Percentiles rank a stretch among this genome's conserved stretches.
These are phyloP conservation scores for Nematostella vectensis DNA, from an alignment of 92 coral and sea anemone species.

Conservation along the genomic window DNA sequence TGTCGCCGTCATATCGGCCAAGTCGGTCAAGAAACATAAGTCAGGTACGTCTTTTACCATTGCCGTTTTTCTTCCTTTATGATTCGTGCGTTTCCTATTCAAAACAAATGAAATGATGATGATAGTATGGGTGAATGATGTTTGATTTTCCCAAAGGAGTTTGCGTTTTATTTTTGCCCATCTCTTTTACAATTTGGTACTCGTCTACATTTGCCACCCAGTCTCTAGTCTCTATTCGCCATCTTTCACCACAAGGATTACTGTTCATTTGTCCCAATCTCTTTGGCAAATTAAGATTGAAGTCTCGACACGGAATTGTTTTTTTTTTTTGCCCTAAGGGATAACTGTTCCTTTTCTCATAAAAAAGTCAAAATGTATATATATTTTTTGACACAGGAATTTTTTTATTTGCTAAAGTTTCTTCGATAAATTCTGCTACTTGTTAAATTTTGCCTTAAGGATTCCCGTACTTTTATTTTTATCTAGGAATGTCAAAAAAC, in stretches of 20 bases:
- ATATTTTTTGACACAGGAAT: too few relatives aligned
- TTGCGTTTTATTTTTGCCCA: neutral
- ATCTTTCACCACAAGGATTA: too few relatives aligned
- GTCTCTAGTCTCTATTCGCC: too few relatives aligned
- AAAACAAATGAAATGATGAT: neutral
- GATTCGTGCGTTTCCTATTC: neutral
- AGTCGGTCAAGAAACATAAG: conserved; percentile 23
- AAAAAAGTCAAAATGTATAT: too few relatives aligned
- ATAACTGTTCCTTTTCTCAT: too few relatives aligned
- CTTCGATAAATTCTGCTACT: too few relatives aligned
- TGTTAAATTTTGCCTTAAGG: too few relatives aligned
- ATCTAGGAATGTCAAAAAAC: too few relatives aligned
- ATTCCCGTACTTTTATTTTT: too few relatives aligned
- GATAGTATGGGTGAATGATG: neutral
- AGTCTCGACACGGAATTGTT: neutral
- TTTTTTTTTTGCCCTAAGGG: too few relatives aligned
- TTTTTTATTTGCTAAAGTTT: too few relatives aligned
- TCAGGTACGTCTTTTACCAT: conserved; percentile 11
- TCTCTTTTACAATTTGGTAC: neutral
- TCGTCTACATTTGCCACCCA: neutral
- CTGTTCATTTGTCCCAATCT: neutral
- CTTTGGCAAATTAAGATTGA: neutral
- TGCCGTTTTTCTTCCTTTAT: neutral
- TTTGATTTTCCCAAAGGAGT: too few relatives aligned
- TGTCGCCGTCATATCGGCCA: conserved; percentile 43